A percentile compares a stretch with the other conserved stretches of the same genome.
phyloP scores from a whole-genome alignment of 2,888 invertebrate genomes.

The Micoletzkya japonica region DNA sequence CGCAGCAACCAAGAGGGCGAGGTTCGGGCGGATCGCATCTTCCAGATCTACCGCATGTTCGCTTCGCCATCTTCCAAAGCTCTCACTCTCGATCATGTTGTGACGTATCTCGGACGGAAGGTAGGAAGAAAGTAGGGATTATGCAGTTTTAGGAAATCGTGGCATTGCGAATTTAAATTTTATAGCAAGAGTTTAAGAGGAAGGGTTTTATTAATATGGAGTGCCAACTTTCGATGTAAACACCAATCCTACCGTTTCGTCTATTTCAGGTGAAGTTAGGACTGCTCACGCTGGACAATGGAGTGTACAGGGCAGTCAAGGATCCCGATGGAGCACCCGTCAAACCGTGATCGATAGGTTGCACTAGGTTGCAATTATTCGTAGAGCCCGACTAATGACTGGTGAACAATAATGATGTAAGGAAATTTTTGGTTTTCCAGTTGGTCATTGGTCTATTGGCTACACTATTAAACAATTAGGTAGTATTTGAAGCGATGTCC shows the following conservation, averaged over 20 bases:
- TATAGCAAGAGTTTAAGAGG: not conserved
- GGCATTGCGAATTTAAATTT: not conserved
- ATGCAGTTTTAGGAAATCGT: not conserved
- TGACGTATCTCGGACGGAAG: slow-evolving; percentile 56
- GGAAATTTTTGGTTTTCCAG: no score
- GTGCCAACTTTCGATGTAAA: not conserved
- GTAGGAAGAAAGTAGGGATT: slow-evolving; percentile 28
- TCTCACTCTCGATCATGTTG: slow-evolving; percentile 53
- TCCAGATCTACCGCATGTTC: slow-evolving; percentile 55
- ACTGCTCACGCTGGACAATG: slow-evolving; percentile 50
- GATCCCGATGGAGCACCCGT: not conserved
- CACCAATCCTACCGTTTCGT: not conserved
- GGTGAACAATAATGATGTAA: no score
- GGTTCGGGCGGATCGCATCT: slow-evolving; percentile 51
- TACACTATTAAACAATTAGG: no score
- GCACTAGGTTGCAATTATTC: no score
- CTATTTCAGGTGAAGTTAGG: slow-evolving; percentile 41
- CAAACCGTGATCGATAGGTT: no score
- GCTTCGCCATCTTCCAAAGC: slow-evolving; percentile 42
- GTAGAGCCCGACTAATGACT: no score
- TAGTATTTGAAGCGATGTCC: no score
- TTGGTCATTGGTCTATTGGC: no score
- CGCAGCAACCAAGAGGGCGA: slow-evolving; percentile 45
- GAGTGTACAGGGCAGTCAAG: slow-evolving; percentile 47
- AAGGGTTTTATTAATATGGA: not conserved